phyloP scores from a whole-genome alignment of 2,797 vertebrate species.

The Sciaenops ocellatus region DNA sequence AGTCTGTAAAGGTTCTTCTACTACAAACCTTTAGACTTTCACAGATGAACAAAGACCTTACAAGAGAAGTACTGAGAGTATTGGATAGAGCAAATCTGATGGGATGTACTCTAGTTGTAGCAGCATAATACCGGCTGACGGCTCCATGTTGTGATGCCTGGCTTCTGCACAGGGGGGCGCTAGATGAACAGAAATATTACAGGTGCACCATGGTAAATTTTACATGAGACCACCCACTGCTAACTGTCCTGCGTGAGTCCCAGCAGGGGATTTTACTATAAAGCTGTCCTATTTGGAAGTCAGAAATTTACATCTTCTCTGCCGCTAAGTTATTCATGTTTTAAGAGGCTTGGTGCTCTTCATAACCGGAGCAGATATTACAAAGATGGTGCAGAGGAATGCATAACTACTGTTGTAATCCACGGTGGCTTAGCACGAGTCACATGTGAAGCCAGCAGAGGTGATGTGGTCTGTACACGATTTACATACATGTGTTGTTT shows the following conservation, averaged over 20 bases:
- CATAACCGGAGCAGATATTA: background rate
- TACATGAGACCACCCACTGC: constrained; percentile 58
- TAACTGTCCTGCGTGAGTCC: constrained; percentile 46
- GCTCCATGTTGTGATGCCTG: constrained; percentile 16
- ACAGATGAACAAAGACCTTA: background rate
- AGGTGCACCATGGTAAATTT: constrained; percentile 33
- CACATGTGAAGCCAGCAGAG: constrained; percentile 29
- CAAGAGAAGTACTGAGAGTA: background rate
- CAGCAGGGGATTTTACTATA: constrained; percentile 47
- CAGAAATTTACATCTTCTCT: constrained; percentile 40
- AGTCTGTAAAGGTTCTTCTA: constrained; percentile 11
- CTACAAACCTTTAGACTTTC: background rate
- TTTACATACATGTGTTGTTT: background rate
- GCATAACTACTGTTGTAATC: background rate
- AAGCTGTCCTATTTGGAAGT: constrained; percentile 56
- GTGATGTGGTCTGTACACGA: background rate
- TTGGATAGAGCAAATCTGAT: background rate
- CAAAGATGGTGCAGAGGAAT: constrained; percentile 3
- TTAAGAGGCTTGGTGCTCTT: background rate
- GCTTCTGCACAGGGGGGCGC: constrained; percentile 60
- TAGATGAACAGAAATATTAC: constrained; percentile 39
- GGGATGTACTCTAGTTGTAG: background rate
- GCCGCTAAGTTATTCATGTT: constrained; percentile 45
- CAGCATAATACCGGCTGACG: background rate
- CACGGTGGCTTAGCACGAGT: constrained; percentile 10